Percentiles rank a stretch among this genome's conserved stretches.
phyloP scores from a whole-genome alignment of 2,888 invertebrate genomes.

The Polyploca ridens region DNA sequence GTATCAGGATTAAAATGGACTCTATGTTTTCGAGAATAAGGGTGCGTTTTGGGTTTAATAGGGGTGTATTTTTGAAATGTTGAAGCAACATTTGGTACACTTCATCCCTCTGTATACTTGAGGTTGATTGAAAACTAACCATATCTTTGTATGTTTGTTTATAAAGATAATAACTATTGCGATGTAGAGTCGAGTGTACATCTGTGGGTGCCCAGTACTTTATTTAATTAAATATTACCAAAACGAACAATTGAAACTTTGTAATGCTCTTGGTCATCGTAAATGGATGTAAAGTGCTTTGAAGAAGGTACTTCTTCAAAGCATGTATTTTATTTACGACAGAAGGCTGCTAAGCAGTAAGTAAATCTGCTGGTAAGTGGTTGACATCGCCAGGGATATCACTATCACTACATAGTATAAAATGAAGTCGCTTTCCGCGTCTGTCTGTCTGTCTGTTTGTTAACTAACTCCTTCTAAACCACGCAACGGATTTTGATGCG shows the following conservation, averaged over 20 bases:
- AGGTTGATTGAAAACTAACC: slow-evolving; percentile 79
- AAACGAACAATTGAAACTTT: background rate
- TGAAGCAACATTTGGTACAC: slow-evolving; percentile 68
- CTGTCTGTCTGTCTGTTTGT: too few relatives aligned
- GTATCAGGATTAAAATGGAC: slow-evolving; percentile 22
- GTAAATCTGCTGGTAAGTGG: too few relatives aligned
- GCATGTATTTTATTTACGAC: too few relatives aligned
- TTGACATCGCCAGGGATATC: too few relatives aligned
- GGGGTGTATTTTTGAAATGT: slow-evolving; percentile 28
- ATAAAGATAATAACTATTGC: slow-evolving; percentile 70
- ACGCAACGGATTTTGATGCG: too few relatives aligned
- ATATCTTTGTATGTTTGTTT: slow-evolving; percentile 73
- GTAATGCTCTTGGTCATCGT: too few relatives aligned
- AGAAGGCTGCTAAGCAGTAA: too few relatives aligned
- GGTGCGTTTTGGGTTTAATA: slow-evolving; percentile 13
- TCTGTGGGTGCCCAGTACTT: slow-evolving; percentile 59
- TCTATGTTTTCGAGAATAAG: background rate
- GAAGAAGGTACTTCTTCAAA: too few relatives aligned
- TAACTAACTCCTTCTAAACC: too few relatives aligned
- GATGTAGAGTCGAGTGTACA: slow-evolving; percentile 66
- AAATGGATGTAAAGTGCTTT: too few relatives aligned
- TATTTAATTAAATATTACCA: slow-evolving; percentile 19
- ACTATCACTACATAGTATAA: too few relatives aligned
- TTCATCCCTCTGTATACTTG: slow-evolving; percentile 54
- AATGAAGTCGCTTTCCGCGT: too few relatives aligned